Base-by-base conservation (phyloP, 2,888 invertebrate genomes). In the Caenorhabditis sp. region DNA sequence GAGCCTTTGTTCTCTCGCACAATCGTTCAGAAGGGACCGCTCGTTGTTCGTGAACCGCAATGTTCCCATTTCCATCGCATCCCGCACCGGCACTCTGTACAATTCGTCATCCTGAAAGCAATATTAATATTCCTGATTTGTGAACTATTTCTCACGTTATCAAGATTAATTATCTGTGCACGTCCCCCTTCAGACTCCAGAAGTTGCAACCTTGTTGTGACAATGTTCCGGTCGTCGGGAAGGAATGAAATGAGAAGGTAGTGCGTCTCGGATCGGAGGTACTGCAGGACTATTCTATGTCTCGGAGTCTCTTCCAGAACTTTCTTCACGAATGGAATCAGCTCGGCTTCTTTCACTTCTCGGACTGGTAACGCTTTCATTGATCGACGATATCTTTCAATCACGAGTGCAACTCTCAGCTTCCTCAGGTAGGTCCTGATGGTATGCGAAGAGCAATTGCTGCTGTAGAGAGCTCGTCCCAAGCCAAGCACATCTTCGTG, bases 361-460 rank as follows among this genome's bases (percentile, higher is more conserved):
- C 68, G 55, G 6, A 86, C 82, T 39, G 85, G 86, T 1, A 85
- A 56, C 0, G 83, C 72, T 7, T 70, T 46, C n/a, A 87, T 63
- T 4, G 86, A 82, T 41, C 79, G 65, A 20, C 82, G 63, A 50
- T 85, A 86, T 27, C 87, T 65, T 65, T 84, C 84, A 20, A 86
- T 86, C 52, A 87, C 79, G 13, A 86, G 43, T 2, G 80, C 58
- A 5, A 86, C 68, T 46, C 87, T 20, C 27, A 81, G 37, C 11
- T 72, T 74, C 24, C 61, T 32, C 17, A 84, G 48, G 32, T 59
- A 79, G 26, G 27, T 72, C 45, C 70, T 35, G 20, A 84, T 70
- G 0, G 56, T 66, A 0, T 74, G 70, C 11, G 66, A 15, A 0
- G 73, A 56, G 32, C 71, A 68, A 17, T 56, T 26, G 20, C 50